A percentile compares a stretch with the other conserved stretches of the same genome.
Evolutionary conservation across 1,140 invertebrate genomes (phyloP).

Genomic region (Hycleus cichorii): DNA sequence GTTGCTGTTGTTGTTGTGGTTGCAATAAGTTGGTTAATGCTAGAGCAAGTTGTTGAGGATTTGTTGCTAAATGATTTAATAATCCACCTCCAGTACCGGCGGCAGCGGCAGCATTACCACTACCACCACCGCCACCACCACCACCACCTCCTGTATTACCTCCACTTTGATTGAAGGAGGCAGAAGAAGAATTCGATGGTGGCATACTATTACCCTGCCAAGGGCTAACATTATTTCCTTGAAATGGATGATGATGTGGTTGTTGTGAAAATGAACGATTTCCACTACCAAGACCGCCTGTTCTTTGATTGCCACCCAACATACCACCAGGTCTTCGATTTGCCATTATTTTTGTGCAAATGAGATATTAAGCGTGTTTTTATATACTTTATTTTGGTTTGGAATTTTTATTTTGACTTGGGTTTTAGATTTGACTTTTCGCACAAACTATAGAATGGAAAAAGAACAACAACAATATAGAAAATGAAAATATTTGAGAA

Average conservation of each 20-base stretch:
- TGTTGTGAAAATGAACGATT: slow-evolving; percentile 35
- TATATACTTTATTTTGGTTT: slow-evolving; percentile 4
- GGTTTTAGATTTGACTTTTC: background rate
- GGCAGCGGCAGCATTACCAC: no score
- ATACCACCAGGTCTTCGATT: slow-evolving; percentile 37
- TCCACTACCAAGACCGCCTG: slow-evolving; percentile 2
- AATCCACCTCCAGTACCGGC: slow-evolving; percentile 3
- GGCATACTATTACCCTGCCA: slow-evolving; percentile 35
- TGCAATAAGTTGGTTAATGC: slow-evolving; percentile 39
- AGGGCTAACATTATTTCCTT: slow-evolving; percentile 35
- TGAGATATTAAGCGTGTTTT: background rate
- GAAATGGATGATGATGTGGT: slow-evolving; percentile 23
- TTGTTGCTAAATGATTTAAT: slow-evolving; percentile 33
- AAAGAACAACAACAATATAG: no score
- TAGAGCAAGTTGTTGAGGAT: slow-evolving; percentile 38
- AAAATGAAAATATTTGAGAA: no score
- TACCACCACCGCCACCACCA: no score
- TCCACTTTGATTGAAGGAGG: slow-evolving; percentile 21
- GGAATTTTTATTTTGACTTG: background rate
- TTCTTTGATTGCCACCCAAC: slow-evolving; percentile 25
- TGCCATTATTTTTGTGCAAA: slow-evolving; percentile 29
- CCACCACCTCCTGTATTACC: no score
- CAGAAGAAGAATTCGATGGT: slow-evolving; percentile 19
- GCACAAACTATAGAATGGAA: no score
- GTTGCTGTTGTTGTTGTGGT: slow-evolving; percentile 28